Percentiles rank a stretch among this genome's conserved stretches.
Evolutionary conservation across 2,888 invertebrate species (phyloP).

Genomic region (Orgyia antiqua): DNA sequence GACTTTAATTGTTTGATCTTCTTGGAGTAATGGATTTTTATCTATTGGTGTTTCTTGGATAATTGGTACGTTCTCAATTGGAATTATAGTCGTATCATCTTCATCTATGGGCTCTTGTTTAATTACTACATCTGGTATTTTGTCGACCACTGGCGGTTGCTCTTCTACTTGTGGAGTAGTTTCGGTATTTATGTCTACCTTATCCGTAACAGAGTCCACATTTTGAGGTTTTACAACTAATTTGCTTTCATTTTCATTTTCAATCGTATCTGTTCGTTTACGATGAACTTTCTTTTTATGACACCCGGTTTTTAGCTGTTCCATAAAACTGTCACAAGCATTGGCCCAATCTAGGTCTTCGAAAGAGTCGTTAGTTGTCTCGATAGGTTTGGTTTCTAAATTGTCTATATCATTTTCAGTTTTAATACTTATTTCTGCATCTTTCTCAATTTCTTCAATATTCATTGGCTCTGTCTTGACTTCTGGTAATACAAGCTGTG

Average conservation of each 20-base stretch:
- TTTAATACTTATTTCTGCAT: conserved; percentile 67
- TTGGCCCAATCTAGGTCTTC: conserved; percentile 80
- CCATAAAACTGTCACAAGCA: conserved; percentile 88
- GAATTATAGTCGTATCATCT: conserved; percentile 35
- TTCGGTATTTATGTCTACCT: background rate
- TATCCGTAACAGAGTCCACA: conserved; percentile 2
- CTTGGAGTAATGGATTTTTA: conserved; percentile 2
- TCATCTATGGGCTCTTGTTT: conserved; percentile 62
- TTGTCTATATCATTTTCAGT: conserved; percentile 46
- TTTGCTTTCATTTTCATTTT: conserved; percentile 39
- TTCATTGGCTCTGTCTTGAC: conserved; percentile 83
- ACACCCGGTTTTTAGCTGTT: conserved; percentile 81
- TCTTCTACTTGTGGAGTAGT: conserved; percentile 6
- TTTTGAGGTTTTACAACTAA: conserved; percentile 17
- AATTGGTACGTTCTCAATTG: conserved; percentile 13
- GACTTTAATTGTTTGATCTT: conserved; percentile 25
- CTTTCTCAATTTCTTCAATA: conserved; percentile 81
- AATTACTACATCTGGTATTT: conserved; percentile 25
- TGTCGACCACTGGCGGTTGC: conserved; percentile 15
- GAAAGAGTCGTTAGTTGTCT: conserved; percentile 19
- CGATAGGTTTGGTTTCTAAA: conserved; percentile 28
- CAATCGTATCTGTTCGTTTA: conserved; percentile 60
- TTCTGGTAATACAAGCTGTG: conserved; percentile 73
- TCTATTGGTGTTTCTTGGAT: conserved; percentile 5
- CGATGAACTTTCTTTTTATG: conserved; percentile 77